Conservation (phyloP, 2,888 invertebrate genomes). For the Pemphredon lugubris region DNA sequence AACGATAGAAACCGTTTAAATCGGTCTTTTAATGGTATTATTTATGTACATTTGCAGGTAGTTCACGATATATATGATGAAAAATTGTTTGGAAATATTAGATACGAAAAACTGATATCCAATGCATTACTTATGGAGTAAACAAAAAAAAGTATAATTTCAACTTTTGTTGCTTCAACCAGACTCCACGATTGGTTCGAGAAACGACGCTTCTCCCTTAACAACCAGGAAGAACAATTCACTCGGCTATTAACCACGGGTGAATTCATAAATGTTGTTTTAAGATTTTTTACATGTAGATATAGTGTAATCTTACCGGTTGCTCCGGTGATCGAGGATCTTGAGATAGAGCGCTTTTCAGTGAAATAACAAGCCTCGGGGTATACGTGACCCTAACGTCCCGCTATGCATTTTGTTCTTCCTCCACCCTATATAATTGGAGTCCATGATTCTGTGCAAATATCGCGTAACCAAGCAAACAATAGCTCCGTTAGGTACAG, state of each 20-base stretch:
- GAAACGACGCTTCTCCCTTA: too few relatives aligned
- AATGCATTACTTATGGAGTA: too few relatives aligned
- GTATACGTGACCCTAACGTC: slow-evolving; percentile 60
- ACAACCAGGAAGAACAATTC: slow-evolving; percentile 43
- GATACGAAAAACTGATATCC: too few relatives aligned
- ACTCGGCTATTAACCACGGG: slow-evolving; percentile 36
- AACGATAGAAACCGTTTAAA: too few relatives aligned
- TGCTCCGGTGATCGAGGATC: slow-evolving; percentile 62
- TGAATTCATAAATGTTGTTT: slow-evolving; percentile 56
- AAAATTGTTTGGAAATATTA: too few relatives aligned
- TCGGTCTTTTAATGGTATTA: too few relatives aligned
- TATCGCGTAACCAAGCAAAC: slow-evolving; percentile 65
- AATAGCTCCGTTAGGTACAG: slow-evolving; percentile 31
- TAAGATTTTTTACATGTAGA: slow-evolving; percentile 51
- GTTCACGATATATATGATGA: too few relatives aligned
- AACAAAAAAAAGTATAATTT: too few relatives aligned
- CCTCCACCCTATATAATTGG: slow-evolving; percentile 57
- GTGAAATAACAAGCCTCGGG: slow-evolving; percentile 70
- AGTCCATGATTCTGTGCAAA: slow-evolving; percentile 70
- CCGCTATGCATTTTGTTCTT: slow-evolving; percentile 56
- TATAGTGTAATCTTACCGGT: slow-evolving; percentile 46
- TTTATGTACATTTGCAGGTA: too few relatives aligned
- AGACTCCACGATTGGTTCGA: too few relatives aligned
- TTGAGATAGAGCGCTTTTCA: slow-evolving; percentile 67
- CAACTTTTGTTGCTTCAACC: too few relatives aligned